phyloP scores from a whole-genome alignment of 1,140 invertebrate genomes.

The Cotesia glomerata region DNA sequence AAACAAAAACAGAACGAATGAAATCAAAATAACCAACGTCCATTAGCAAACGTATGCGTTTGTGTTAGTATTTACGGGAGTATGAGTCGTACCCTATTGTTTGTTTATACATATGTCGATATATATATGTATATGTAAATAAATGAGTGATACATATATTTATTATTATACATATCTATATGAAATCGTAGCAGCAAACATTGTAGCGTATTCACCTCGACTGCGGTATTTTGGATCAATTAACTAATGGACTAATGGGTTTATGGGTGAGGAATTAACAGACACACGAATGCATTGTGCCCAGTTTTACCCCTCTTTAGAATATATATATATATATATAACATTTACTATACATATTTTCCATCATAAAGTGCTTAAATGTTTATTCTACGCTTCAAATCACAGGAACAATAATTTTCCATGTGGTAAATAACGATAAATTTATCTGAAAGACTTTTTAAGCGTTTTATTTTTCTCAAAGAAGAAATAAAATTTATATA shows the following conservation, averaged over 20 bases:
- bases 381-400: not conserved
- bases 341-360: not conserved
- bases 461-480: no score
- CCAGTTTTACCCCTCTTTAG: not conserved
- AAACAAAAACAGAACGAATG: no score
- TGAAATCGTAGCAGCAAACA: slow-evolving; percentile 28
- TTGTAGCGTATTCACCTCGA: slow-evolving; percentile 34
- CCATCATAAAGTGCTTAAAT: not conserved
- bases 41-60: no score
- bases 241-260: slow-evolving; percentile 60
- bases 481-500: no score
- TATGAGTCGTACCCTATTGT: no score
- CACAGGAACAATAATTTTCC: not conserved
- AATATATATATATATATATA: not conserved
- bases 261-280: slow-evolving; percentile 39
- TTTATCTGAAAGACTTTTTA: no score
- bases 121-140: no score
- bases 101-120: no score
- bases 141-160: not conserved
- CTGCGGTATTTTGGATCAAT: slow-evolving; percentile 52
- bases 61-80: no score
- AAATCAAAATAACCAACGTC: no score
- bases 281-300: not conserved
- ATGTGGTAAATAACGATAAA: no score
- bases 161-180: not conserved